Base-by-base conservation (phyloP, 2,797 vertebrate genomes). In the Tenualosa ilisha region DNA sequence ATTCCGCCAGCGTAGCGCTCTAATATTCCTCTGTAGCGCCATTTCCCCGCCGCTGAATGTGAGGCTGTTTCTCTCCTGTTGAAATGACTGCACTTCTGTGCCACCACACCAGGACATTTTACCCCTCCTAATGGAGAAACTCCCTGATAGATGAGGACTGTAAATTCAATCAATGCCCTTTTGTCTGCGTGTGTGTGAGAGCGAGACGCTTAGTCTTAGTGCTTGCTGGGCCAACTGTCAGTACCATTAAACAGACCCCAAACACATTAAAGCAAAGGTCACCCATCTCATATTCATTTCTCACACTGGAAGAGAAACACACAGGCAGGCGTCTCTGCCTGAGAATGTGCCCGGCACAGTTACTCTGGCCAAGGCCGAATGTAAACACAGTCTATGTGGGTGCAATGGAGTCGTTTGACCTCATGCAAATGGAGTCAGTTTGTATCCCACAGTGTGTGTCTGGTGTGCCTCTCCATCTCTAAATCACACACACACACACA, bases 81-180 rank as follows among this genome's bases (percentile, higher is more conserved):
- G 56, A 20, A 59, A 59, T n/a, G 4, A 59, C 56, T 59, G 56
- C 20, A 6, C 56, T 59, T 3, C 6, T 59, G 20, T 20, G 4
- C 56, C 5, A 0, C 17, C 3, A 6, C 56, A 5, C 54, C 54
- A 17, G 54, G 54, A 56, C 15, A 15, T 22, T 56, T 56, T 56
- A 56, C 51, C 46, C 46, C 46, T 7, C 56, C 56, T 59, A 59
- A 59, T 59, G 56, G 56, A 22, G 17, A 59, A 22, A 3, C 56
- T 59, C 56, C 56, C 56, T 22, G 56, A 59, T n/a, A 59, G 6
- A 59, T 59, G 56, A 59, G 56, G 20, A 6, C 4, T 7, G 56
- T 59, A 59, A 59, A 59, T 59, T 59, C 56, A 59, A 59, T 59
- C 56, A 59, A n/a, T 59, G 56, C 56, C 17, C 56, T 59, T 59